A percentile compares a stretch with the other conserved stretches of the same genome.
These are phyloP conservation scores for Megaustenia siamemsis DNA, from an alignment of 2,888 invertebrate species.

Conservation along the genomic window DNA sequence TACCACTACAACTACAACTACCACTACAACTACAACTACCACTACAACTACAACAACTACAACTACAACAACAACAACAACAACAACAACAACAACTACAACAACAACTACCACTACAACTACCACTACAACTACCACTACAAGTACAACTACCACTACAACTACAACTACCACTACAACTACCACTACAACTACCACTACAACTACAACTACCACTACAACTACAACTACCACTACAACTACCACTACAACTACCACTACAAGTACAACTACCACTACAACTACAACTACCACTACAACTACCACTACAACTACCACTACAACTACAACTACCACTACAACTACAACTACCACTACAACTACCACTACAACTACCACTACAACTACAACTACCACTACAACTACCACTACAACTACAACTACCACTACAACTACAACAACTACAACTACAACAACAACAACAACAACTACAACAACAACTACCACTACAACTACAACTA, in stretches of 20 bases:
- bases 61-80: background rate
- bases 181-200: background rate
- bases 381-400: background rate
- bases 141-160: background rate
- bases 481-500: background rate
- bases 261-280: background rate
- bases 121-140: background rate
- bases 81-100: background rate
- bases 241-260: background rate
- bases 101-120: background rate
- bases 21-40: background rate
- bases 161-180: background rate
- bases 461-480: background rate
- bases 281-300: background rate
- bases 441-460: background rate
- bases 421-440: constrained; percentile 10
- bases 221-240: background rate
- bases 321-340: background rate
- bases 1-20: background rate
- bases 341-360: too few species aligned
- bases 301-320: background rate
- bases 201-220: too few species aligned
- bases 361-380: too few species aligned
- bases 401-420: constrained; percentile 1
- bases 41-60: background rate